Evolutionary conservation across 2,113 vertebrate genomes (phyloP).

Genomic region (Melanerpes formicivorus): DNA sequence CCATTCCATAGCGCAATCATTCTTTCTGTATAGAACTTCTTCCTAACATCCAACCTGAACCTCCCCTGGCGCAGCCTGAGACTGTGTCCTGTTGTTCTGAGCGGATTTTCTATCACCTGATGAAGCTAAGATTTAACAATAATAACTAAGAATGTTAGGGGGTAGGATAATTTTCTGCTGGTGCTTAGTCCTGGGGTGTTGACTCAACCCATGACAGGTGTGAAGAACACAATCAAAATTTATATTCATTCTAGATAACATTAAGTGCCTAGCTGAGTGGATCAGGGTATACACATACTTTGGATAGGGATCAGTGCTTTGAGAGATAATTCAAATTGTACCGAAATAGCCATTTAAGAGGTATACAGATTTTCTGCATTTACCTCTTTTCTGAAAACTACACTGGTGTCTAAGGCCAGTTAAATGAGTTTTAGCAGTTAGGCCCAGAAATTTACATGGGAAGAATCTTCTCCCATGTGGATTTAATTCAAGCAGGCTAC

Average conservation of each 20-base stretch:
- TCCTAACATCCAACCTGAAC: too few relatives aligned
- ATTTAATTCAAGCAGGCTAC: not conserved
- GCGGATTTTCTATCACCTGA: not conserved
- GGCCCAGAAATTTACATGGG: not conserved
- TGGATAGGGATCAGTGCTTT: not conserved
- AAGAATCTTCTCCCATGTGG: not conserved
- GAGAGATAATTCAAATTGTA: not conserved
- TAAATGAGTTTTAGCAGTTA: not conserved
- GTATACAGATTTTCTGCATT: not conserved
- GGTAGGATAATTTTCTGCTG: not conserved
- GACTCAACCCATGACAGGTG: too few relatives aligned
- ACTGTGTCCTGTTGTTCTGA: too few relatives aligned
- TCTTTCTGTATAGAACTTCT: too few relatives aligned
- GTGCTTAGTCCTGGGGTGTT: not conserved
- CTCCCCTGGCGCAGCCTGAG: too few relatives aligned
- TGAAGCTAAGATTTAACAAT: not conserved
- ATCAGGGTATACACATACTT: not conserved
- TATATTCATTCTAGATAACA: not conserved
- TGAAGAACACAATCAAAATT: not conserved
- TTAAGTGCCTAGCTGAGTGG: not conserved
- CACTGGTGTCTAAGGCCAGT: not conserved
- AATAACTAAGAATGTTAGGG: not conserved
- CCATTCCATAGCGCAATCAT: too few relatives aligned
- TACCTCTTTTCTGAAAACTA: not conserved
- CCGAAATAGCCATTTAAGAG: not conserved